These are phyloP conservation scores for Ips typographus DNA, from an alignment of 1,140 invertebrate species.

Conservation along the genomic window DNA sequence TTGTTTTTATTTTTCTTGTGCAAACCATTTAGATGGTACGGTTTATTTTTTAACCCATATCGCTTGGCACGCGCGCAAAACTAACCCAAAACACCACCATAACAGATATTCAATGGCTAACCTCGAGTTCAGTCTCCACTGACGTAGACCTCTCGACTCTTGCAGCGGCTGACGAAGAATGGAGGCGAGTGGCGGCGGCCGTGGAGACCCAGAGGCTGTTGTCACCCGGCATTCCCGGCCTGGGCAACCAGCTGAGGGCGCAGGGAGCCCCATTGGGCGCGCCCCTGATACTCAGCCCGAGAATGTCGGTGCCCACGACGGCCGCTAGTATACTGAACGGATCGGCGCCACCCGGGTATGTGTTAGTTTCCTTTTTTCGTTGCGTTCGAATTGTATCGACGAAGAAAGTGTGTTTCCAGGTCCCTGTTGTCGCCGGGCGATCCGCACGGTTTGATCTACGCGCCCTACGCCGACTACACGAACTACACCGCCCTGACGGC, in stretches of 20 bases:
- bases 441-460: constrained; percentile 66
- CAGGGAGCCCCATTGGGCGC: constrained; percentile 73
- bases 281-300: constrained; percentile 83
- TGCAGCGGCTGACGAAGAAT: constrained; percentile 73
- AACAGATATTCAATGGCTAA: background rate
- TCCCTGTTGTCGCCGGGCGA: constrained; percentile 60
- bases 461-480: constrained; percentile 82
- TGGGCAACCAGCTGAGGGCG: constrained; percentile 67
- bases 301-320: constrained; percentile 78
- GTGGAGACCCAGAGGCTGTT: constrained; percentile 76
- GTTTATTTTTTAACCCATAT: no score
- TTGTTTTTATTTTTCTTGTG: no score
- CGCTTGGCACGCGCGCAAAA: no score
- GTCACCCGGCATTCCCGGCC: constrained; percentile 62
- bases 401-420: constrained; percentile 11
- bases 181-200: constrained; percentile 70
- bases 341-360: constrained; percentile 62
- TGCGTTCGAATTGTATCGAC: background rate
- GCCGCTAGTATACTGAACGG: constrained; percentile 72
- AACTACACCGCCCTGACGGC: constrained; percentile 85
- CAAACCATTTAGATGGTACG: no score
- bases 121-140: constrained; percentile 30
- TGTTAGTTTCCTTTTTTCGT: background rate
- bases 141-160: constrained; percentile 35
- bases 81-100: background rate